A percentile compares a stretch with the other conserved stretches of the same genome.
These are phyloP conservation scores for Vimba vimba DNA, from an alignment of 2,113 vertebrate species.

Conservation along the genomic window DNA sequence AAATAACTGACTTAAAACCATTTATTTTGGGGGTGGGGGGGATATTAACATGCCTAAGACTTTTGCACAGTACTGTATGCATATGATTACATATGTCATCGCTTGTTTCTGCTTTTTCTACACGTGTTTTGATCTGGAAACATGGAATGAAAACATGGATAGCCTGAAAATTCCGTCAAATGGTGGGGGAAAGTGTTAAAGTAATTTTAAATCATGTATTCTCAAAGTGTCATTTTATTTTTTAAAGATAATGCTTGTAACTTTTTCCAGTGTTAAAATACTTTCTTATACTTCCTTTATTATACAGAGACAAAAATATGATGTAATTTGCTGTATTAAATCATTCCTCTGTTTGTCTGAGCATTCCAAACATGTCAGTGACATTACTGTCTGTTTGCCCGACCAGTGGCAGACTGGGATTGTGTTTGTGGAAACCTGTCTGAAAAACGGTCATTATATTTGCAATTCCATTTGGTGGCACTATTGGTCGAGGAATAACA, in stretches of 20 bases:
- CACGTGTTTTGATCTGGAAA: too few relatives aligned
- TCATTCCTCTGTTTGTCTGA: background rate
- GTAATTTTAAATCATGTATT: background rate
- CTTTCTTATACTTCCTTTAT: background rate
- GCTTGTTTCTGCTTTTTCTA: too few relatives aligned
- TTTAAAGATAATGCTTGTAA: background rate
- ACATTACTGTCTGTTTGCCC: background rate
- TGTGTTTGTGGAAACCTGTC: background rate
- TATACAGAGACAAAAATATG: background rate
- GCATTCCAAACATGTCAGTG: background rate
- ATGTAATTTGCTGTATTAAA: background rate
- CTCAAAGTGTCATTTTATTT: background rate
- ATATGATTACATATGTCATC: too few relatives aligned
- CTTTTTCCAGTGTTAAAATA: background rate
- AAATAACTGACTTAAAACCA: too few relatives aligned
- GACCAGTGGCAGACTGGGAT: background rate
- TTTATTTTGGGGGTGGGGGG: too few relatives aligned
- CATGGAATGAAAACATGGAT: too few relatives aligned
- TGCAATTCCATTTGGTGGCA: background rate
- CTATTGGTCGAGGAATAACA: background rate
- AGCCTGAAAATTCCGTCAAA: too few relatives aligned
- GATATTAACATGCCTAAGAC: too few relatives aligned
- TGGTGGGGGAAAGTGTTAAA: too few relatives aligned
- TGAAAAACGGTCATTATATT: background rate
- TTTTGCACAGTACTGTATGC: too few relatives aligned